Percentiles rank a stretch among this genome's conserved stretches.
These are phyloP conservation scores for Yponomeuta malinellus DNA, from an alignment of 2,888 invertebrate genomes.

Conservation along the genomic window DNA sequence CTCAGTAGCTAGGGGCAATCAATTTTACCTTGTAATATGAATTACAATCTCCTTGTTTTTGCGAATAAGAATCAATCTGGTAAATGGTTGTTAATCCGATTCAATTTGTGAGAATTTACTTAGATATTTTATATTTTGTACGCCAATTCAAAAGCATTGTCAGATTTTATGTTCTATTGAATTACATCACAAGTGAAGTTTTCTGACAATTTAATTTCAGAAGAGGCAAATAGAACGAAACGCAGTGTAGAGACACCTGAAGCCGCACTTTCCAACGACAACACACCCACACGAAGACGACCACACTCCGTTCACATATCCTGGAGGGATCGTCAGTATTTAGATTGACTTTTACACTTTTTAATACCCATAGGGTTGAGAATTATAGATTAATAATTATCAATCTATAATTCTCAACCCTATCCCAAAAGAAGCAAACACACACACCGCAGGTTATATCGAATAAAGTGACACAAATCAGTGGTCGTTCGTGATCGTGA, in stretches of 20 bases:
- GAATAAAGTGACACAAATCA: no score
- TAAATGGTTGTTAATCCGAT: no score
- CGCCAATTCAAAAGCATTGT: no score
- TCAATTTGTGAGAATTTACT: no score
- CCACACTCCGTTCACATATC: not conserved
- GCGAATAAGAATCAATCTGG: no score
- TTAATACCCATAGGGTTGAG: not conserved
- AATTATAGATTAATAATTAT: not conserved
- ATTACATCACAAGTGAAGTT: no score
- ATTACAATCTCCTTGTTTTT: no score
- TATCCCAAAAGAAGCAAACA: not conserved
- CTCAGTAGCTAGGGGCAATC: no score
- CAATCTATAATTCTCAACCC: not conserved
- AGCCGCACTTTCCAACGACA: not conserved
- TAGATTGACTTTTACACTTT: not conserved
- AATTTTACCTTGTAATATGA: no score
- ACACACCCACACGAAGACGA: not conserved
- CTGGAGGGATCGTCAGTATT: not conserved
- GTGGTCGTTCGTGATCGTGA: no score
- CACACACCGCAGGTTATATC: not conserved
- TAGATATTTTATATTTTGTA: no score
- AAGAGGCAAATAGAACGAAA: not conserved
- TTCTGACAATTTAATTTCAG: not conserved
- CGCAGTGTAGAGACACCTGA: not conserved
- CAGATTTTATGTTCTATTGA: no score